These are phyloP conservation scores for Caenorhabditis sp. DNA, from an alignment of 2,888 invertebrate species.

Conservation along the genomic window DNA sequence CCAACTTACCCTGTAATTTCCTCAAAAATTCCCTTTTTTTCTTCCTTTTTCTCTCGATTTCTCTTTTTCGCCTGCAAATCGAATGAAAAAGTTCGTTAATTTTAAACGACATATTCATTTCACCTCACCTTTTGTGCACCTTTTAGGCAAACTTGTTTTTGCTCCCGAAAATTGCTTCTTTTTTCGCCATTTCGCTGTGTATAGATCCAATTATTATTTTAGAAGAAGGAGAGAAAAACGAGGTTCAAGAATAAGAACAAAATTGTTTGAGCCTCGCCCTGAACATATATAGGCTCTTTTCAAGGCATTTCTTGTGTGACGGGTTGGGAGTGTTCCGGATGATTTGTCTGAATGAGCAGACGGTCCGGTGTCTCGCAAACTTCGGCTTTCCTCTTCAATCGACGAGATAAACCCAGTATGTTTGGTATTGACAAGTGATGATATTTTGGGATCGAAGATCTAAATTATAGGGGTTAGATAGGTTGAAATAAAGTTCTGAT, in stretches of 20 bases:
- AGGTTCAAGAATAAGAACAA: no score
- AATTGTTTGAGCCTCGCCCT: no score
- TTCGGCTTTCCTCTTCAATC: conserved; percentile 35
- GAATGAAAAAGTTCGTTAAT: background rate
- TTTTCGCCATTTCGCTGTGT: no score
- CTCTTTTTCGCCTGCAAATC: background rate
- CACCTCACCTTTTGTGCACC: background rate
- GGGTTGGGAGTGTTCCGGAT: background rate
- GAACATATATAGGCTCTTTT: background rate
- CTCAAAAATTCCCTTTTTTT: background rate
- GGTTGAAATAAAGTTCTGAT: background rate
- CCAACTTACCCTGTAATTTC: no score
- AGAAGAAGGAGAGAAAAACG: no score
- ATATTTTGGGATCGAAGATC: background rate
- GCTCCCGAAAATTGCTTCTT: background rate
- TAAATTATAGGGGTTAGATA: background rate
- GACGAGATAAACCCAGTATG: conserved; percentile 28
- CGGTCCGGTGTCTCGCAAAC: conserved; percentile 29
- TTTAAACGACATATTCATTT: background rate
- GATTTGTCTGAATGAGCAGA: conserved; percentile 32
- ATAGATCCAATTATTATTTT: no score
- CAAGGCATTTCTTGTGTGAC: background rate
- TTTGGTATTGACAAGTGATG: background rate
- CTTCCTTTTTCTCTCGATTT: background rate
- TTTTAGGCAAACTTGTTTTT: background rate